phyloP scores from a whole-genome alignment of 2,888 invertebrate species.

The Lucinisca nassula region DNA sequence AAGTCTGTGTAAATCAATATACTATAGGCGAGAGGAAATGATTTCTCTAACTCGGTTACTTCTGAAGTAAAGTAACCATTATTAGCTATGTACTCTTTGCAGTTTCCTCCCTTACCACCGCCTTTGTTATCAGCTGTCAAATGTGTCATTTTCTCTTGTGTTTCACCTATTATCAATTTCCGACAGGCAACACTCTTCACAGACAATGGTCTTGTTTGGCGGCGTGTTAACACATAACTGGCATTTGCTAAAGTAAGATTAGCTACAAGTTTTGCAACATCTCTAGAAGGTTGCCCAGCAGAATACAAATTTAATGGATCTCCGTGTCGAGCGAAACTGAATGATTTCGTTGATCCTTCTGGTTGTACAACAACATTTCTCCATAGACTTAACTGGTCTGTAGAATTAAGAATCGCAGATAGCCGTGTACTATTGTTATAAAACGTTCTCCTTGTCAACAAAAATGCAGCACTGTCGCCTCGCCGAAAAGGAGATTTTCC shows the following conservation, averaged over 20 bases:
- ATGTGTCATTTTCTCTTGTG: not conserved
- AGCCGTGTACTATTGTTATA: not conserved
- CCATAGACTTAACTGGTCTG: not conserved
- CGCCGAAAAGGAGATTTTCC: no score
- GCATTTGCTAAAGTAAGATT: not conserved
- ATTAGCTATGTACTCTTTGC: conserved; percentile 52
- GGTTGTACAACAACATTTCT: not conserved
- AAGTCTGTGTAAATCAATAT: conserved; percentile 74
- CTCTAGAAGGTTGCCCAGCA: not conserved
- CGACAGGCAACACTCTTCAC: not conserved
- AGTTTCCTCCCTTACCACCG: conserved; percentile 43
- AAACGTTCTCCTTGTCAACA: not conserved
- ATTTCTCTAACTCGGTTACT: conserved; percentile 59
- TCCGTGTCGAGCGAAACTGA: conserved; percentile 13
- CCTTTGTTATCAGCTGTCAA: no score
- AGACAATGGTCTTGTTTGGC: not conserved
- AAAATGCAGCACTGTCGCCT: no score
- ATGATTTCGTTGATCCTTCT: not conserved
- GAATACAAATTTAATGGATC: not conserved
- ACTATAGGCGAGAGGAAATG: conserved; percentile 78
- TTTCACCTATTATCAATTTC: not conserved
- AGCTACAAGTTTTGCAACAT: not conserved
- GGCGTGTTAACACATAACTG: not conserved
- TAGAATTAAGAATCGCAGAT: no score
- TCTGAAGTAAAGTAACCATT: conserved; percentile 54